Conservation (phyloP, 2,797 vertebrate species). For the Arremon aurantiirostris region DNA sequence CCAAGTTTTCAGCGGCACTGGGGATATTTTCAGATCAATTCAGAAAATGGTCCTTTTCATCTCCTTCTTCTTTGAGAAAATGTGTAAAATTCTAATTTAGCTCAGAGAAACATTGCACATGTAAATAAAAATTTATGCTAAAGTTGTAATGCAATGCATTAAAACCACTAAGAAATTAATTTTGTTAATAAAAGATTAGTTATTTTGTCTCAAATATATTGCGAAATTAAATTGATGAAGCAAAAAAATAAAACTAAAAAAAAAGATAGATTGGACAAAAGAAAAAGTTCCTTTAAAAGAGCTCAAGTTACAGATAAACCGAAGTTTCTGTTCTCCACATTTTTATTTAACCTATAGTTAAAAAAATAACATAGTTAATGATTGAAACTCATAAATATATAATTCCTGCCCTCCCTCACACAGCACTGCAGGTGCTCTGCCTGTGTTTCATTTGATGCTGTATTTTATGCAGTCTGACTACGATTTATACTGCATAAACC, state of each 20-base stretch:
- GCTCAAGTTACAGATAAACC: neutral
- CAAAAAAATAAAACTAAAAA: neutral
- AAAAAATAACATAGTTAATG: neutral
- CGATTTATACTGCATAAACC: neutral
- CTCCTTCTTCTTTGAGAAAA: neutral
- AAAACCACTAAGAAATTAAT: neutral
- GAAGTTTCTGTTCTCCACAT: neutral
- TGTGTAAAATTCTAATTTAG: neutral
- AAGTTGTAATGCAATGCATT: neutral
- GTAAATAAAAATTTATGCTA: neutral
- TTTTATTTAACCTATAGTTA: neutral
- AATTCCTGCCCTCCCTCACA: neutral
- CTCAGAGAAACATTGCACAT: neutral
- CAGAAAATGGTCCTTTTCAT: neutral
- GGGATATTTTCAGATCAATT: neutral
- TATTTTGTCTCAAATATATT: neutral
- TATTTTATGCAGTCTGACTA: neutral
- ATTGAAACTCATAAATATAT: neutral
- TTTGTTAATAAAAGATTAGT: neutral
- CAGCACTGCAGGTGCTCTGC: neutral
- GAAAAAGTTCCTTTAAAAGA: neutral
- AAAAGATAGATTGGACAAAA: neutral
- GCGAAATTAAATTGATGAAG: fast-evolving
- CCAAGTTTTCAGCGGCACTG: neutral
- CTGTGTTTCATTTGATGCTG: neutral